Conservation (phyloP, 2,113 vertebrate species). For the Onychorhynchus coronatus region DNA sequence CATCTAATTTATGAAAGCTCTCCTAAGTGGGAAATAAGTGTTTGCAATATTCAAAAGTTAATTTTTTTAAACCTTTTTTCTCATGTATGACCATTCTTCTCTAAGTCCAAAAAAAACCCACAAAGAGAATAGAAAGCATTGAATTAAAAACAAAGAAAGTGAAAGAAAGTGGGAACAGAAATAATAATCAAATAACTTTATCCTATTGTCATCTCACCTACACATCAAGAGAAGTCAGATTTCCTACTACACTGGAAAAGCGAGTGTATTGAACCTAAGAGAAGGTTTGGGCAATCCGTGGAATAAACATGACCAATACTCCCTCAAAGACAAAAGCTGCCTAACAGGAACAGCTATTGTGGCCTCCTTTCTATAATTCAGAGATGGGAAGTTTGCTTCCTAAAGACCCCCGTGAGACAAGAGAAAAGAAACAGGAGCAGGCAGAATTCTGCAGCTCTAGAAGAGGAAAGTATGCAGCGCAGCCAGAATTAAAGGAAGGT, state of each 20-base stretch:
- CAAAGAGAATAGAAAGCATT: not conserved
- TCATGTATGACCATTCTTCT: not conserved
- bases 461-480: not conserved
- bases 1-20: not conserved
- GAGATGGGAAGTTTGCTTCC: not conserved
- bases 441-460: not conserved
- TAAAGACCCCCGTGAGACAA: not conserved
- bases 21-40: not conserved
- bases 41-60: not conserved
- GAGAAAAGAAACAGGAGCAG: not conserved
- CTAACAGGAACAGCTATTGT: not conserved
- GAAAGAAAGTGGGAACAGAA: not conserved
- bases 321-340: not conserved
- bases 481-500: not conserved
- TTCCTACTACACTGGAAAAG: not conserved
- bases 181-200: not conserved
- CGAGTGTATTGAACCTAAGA: not conserved
- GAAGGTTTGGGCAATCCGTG: not conserved
- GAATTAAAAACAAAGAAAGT: not conserved
- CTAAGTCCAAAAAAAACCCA: accelerated
- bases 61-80: not conserved
- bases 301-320: not conserved
- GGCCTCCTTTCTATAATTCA: not conserved
- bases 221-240: not conserved
- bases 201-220: not conserved